phyloP scores from a whole-genome alignment of 2,797 vertebrate species.

The Sebastes minor region DNA sequence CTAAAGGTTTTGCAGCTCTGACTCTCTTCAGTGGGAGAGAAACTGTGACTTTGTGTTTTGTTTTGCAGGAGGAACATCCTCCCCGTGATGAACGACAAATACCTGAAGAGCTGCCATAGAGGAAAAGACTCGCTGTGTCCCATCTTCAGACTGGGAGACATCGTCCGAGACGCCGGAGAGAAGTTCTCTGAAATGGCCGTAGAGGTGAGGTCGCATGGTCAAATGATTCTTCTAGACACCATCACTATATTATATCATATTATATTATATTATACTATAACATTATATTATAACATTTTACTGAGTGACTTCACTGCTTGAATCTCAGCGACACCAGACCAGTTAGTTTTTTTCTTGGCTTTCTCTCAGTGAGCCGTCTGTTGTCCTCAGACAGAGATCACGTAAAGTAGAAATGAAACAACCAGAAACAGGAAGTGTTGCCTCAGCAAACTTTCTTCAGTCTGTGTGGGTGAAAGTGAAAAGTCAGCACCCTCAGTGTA shows the following conservation, averaged over 20 bases:
- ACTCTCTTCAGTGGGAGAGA: background rate
- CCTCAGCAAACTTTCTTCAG: background rate
- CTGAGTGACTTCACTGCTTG: background rate
- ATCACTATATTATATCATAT: too few relatives aligned
- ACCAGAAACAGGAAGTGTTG: background rate
- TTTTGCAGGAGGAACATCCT: conserved; percentile 86
- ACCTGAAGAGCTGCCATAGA: conserved; percentile 79
- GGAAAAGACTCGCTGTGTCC: conserved; percentile 81
- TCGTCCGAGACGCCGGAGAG: conserved; percentile 83
- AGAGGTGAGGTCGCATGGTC: conserved; percentile 75
- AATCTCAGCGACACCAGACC: background rate
- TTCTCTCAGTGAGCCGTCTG: background rate
- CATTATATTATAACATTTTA: too few relatives aligned
- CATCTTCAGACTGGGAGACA: conserved; percentile 88
- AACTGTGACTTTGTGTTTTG: too few relatives aligned
- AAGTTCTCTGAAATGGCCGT: conserved; percentile 86
- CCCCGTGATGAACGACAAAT: conserved; percentile 75
- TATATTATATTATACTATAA: too few relatives aligned
- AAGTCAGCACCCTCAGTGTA: background rate
- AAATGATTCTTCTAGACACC: background rate
- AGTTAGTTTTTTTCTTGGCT: background rate
- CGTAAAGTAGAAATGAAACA: conserved; percentile 35
- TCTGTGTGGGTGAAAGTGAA: background rate
- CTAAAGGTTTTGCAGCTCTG: background rate
- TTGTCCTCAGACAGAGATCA: background rate